These are phyloP conservation scores for Cydia strobilella DNA, from an alignment of 1,140 invertebrate genomes.

Conservation along the genomic window DNA sequence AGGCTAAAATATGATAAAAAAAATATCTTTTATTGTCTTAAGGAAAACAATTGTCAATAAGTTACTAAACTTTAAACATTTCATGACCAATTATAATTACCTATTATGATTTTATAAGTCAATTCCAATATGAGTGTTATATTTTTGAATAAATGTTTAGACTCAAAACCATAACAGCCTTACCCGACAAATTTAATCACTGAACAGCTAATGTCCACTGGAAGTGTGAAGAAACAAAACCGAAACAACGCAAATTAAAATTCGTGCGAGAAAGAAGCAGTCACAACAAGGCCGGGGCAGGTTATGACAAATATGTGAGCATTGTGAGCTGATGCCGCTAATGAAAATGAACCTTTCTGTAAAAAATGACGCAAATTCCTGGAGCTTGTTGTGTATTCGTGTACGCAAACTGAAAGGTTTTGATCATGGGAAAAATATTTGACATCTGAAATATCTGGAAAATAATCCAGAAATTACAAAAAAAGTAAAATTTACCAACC, in stretches of 20 bases:
- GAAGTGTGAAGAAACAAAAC: constrained; percentile 65
- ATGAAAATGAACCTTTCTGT: constrained; percentile 75
- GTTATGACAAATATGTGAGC: constrained; percentile 79
- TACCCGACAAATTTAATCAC: neutral
- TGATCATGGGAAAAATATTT: constrained; percentile 30
- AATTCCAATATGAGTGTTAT: neutral
- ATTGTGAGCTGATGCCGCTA: constrained; percentile 76
- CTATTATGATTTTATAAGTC: too few species aligned
- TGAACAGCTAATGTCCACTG: neutral
- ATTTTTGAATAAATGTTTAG: neutral
- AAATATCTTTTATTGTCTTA: too few species aligned
- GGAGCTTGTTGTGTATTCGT: constrained; percentile 46
- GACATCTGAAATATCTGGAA: neutral
- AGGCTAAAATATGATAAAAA: neutral
- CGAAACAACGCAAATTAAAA: constrained; percentile 74
- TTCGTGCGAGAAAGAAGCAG: constrained; percentile 68
- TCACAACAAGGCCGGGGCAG: constrained; percentile 47
- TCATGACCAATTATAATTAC: too few species aligned
- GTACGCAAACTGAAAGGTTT: constrained; percentile 33
- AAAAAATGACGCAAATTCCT: constrained; percentile 52
- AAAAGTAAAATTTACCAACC: too few species aligned
- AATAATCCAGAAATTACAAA: neutral
- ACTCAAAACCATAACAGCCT: neutral
- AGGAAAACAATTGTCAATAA: too few species aligned
- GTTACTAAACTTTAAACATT: too few species aligned